Conservation (phyloP, 2,888 invertebrate species). For the Orthosia gracilis region DNA sequence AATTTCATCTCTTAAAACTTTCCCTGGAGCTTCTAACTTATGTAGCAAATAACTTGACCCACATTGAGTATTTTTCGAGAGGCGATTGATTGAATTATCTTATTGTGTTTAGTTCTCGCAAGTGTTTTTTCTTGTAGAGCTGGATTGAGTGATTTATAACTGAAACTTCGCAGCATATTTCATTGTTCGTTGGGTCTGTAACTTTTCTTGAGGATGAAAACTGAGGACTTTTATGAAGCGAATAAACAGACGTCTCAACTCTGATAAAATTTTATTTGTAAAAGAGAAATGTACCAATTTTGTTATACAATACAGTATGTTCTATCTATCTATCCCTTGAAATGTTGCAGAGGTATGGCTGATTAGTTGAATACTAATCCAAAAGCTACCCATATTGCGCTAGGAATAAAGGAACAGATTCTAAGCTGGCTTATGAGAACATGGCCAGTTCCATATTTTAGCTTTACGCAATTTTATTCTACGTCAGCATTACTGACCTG, state of each 20-base stretch:
- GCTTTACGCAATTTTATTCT: background rate
- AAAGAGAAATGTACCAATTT: too few relatives aligned
- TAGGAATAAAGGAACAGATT: background rate
- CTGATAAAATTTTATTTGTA: background rate
- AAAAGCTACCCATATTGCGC: background rate
- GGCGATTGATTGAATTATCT: conserved; percentile 58
- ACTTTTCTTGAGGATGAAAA: conserved; percentile 4
- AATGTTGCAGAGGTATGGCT: background rate
- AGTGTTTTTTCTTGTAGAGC: conserved; percentile 28
- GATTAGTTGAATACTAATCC: background rate
- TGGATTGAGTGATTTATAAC: conserved; percentile 33
- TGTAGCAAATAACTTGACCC: conserved; percentile 39
- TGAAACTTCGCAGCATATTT: conserved; percentile 39
- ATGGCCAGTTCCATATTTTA: conserved; percentile 6
- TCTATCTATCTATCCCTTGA: too few relatives aligned
- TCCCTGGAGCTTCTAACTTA: conserved; percentile 44
- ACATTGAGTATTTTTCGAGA: conserved; percentile 40
- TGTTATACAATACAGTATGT: too few relatives aligned
- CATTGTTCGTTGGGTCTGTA: conserved; percentile 38
- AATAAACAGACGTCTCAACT: conserved; percentile 5
- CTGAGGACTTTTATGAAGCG: conserved; percentile 1
- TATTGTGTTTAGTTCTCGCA: conserved; percentile 43
- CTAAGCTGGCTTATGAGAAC: conserved; percentile 1
- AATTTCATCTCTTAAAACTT: conserved; percentile 63
- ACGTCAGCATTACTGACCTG: too few relatives aligned